Conservation (phyloP, 2,888 invertebrate genomes). For the Microctonus aethiopoides region DNA sequence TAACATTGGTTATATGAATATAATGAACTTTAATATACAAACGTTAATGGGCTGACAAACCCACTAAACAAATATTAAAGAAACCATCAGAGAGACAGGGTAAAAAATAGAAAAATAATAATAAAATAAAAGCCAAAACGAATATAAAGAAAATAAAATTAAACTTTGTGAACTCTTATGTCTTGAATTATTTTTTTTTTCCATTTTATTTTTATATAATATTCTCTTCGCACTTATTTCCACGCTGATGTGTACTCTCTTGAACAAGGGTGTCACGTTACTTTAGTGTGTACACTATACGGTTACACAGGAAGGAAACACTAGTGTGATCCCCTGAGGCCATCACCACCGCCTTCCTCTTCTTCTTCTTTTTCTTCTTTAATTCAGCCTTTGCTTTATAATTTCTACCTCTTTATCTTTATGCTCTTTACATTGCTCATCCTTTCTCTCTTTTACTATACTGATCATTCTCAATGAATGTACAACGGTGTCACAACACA, state of each 20-base stretch:
- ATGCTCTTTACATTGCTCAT: too few relatives aligned
- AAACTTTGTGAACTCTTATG: background rate
- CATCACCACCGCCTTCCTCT: slow-evolving; percentile 24
- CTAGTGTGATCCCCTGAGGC: slow-evolving; percentile 53
- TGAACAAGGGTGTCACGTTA: slow-evolving; percentile 56
- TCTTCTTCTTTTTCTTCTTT: slow-evolving; percentile 6
- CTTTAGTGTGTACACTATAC: slow-evolving; percentile 53
- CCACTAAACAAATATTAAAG: background rate
- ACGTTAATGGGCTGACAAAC: background rate
- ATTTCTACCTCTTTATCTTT: too few relatives aligned
- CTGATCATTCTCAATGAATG: background rate
- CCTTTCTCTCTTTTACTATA: too few relatives aligned
- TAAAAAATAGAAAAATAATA: background rate
- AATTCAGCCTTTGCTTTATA: background rate
- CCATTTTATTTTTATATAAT: background rate
- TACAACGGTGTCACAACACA: background rate
- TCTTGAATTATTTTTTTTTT: too few relatives aligned
- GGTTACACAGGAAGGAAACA: slow-evolving; percentile 67
- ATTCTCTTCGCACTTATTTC: background rate
- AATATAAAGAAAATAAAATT: background rate
- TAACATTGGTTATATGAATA: background rate
- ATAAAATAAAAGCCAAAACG: background rate
- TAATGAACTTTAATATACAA: background rate
- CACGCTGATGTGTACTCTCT: background rate
- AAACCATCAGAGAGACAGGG: background rate